Percentiles rank a stretch among this genome's conserved stretches.
phyloP scores from a whole-genome alignment of 2,113 vertebrate genomes.

The Eclectus roratus region DNA sequence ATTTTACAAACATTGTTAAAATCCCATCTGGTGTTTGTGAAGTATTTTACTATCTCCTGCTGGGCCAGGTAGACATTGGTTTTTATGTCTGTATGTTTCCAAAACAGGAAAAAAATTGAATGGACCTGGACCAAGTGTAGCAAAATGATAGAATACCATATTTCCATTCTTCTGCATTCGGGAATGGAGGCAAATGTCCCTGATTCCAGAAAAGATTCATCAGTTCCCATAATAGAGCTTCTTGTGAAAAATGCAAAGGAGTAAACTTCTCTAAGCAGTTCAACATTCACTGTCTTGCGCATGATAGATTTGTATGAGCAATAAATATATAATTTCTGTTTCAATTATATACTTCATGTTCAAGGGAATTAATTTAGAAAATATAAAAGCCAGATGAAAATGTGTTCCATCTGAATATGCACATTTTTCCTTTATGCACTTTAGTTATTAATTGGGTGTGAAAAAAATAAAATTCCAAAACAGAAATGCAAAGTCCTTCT shows the following conservation, averaged over 20 bases:
- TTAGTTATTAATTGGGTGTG: neutral
- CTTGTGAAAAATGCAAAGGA: conserved; percentile 59
- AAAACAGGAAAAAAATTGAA: conserved; percentile 71
- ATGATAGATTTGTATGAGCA: conserved; percentile 49
- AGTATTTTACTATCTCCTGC: conserved; percentile 77
- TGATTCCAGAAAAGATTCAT: conserved; percentile 57
- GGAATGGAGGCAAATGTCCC: conserved; percentile 64
- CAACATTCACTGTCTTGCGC: conserved; percentile 51
- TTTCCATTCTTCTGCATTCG: conserved; percentile 62
- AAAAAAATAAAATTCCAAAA: neutral
- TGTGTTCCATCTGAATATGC: neutral
- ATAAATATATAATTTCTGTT: conserved; percentile 61
- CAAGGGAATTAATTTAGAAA: conserved; percentile 44
- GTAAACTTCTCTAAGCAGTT: conserved; percentile 62
- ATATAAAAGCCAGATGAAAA: conserved; percentile 33
- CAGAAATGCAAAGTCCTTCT: neutral
- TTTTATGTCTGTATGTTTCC: conserved; percentile 72
- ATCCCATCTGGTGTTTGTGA: conserved; percentile 76
- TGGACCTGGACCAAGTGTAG: conserved; percentile 62
- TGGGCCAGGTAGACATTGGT: conserved; percentile 71
- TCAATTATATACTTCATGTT: conserved; percentile 59
- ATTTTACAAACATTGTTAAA: conserved; percentile 72
- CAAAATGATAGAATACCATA: conserved; percentile 59
- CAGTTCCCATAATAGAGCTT: conserved; percentile 58
- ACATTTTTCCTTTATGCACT: neutral